Base-by-base conservation (phyloP, 2,888 invertebrate species). In the Sinohyriopsis cumingii region DNA sequence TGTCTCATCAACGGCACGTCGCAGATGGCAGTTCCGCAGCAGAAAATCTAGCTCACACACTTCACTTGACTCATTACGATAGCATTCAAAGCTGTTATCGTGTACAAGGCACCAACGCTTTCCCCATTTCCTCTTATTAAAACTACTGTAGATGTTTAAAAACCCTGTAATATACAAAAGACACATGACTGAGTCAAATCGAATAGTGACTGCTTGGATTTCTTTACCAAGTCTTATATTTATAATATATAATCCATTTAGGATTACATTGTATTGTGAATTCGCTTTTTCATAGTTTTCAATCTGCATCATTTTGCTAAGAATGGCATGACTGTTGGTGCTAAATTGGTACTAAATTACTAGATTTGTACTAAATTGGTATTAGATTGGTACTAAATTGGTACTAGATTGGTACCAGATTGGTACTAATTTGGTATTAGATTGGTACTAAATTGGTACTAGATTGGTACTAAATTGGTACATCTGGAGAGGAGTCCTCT, bases 51-150 rank as follows among this genome's bases (percentile, higher is more conserved):
- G 77, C 66, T 86, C 86, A 75, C 82, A 84, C 22, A 82, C 75
- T 9, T 77, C 76, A 60, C 81, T 82, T 1, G 72, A 67, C 59
- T 81, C 73, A 12, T 72, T 81, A 9, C 77, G 75, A 59, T 85
- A 86, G 67, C 86, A 86, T 73, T 86, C 86, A 69, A 86, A 85
- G 69, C 71, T 80, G 67, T 85, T 84, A 62, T 81, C 81, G 12
- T 80, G 73, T 0, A 86, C 80, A 54, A 84, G 66, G 67, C 86
- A 86, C 84, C 84, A 85, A 0, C 86, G 77, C 66, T 81, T 84
- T 0, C 86, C 86, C 84, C 84, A 85, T 20, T 82, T 80, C 9
- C 84, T 73, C 67, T 81, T 83, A 73, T 86, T 86, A 65, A 85
- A 86, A 65, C 80, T 85, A 68, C 86, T 86, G 76, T 82, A 86